phyloP scores from a whole-genome alignment of 2,113 vertebrate species.

The Galeopterus variegatus region DNA sequence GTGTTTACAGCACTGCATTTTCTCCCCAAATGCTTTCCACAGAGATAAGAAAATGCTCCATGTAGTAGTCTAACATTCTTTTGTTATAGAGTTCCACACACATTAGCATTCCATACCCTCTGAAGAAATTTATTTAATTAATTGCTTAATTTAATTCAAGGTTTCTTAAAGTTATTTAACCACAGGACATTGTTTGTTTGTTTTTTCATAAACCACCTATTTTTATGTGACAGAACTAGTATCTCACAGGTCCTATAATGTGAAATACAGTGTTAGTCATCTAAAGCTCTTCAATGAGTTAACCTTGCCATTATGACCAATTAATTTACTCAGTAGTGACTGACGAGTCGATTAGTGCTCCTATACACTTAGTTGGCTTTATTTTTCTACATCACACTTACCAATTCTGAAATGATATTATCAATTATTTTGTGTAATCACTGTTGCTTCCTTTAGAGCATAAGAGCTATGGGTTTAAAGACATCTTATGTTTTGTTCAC shows the following conservation, averaged over 20 bases:
- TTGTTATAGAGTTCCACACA: neutral
- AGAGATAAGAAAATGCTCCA: neutral
- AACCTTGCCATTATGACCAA: neutral
- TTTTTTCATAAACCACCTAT: neutral
- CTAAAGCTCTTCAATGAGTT: neutral
- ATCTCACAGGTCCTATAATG: neutral
- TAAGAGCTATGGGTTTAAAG: neutral
- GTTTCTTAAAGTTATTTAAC: constrained; percentile 28
- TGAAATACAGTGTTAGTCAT: neutral
- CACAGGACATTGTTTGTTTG: neutral
- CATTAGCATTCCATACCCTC: neutral
- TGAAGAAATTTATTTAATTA: neutral
- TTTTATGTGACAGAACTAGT: neutral
- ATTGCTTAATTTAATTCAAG: neutral
- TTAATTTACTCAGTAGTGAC: neutral
- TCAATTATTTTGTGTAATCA: neutral
- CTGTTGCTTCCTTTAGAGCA: neutral
- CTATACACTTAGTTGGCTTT: neutral
- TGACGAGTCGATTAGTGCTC: neutral
- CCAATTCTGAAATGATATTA: neutral
- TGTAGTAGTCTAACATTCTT: neutral
- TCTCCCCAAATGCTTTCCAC: neutral
- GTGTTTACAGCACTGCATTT: neutral
- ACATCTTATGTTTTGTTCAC: neutral
- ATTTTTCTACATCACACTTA: neutral